phyloP scores from a whole-genome alignment of 2,797 vertebrate species.

The Dryobates pubescens region DNA sequence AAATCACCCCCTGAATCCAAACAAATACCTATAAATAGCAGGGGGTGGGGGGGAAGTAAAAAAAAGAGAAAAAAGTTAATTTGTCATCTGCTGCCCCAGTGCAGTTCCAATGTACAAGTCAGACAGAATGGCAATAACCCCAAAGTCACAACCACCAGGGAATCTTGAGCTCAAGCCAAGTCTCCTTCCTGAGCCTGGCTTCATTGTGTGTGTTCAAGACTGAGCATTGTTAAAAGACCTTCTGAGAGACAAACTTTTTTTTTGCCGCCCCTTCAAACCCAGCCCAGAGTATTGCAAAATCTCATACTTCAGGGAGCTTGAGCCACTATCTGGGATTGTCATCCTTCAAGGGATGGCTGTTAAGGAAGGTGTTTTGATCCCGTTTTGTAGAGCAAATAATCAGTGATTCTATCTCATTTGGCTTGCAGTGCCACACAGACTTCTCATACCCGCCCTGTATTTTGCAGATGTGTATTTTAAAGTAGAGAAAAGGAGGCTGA shows the following conservation, averaged over 20 bases:
- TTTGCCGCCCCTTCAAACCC: not conserved
- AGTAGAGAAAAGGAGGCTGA: too few species aligned
- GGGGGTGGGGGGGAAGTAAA: too few species aligned
- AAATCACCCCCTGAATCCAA: not conserved
- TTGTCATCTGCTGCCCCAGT: constrained; percentile 4
- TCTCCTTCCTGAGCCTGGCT: constrained; percentile 26
- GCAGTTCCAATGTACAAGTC: not conserved
- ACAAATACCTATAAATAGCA: constrained; percentile 20
- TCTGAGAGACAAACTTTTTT: constrained; percentile 30
- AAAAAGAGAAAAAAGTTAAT: not conserved
- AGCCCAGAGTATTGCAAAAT: constrained; percentile 28
- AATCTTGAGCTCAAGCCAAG: constrained; percentile 27
- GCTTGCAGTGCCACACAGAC: not conserved
- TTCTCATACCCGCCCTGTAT: not conserved
- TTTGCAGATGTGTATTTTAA: not conserved
- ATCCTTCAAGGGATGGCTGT: not conserved
- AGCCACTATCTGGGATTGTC: not conserved
- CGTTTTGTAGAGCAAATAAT: not conserved
- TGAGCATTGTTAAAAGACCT: constrained; percentile 43
- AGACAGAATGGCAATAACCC: constrained; percentile 31
- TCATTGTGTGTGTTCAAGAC: constrained; percentile 40
- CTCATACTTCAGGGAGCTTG: constrained; percentile 23
- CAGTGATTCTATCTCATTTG: not conserved
- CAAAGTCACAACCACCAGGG: not conserved
- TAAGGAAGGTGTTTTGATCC: constrained; percentile 11